Conservation (phyloP, 2,113 vertebrate genomes). For the Typhlomys cinereus region DNA sequence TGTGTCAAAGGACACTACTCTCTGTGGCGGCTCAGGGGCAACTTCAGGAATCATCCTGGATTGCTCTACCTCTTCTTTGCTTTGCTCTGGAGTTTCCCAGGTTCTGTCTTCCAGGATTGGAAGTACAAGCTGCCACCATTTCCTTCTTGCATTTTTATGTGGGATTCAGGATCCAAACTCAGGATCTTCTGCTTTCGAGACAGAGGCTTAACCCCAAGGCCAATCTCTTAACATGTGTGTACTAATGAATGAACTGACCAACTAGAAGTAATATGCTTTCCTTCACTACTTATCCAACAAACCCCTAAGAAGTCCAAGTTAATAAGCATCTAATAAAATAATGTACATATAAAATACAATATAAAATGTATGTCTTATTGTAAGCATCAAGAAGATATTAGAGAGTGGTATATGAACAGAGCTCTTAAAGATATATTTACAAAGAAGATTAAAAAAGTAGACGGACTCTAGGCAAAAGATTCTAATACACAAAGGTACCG, state of each 20-base stretch:
- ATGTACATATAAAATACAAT: constrained; percentile 7
- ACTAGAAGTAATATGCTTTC: background rate
- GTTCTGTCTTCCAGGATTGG: no score
- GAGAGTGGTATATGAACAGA: constrained; percentile 27
- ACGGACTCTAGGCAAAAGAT: background rate
- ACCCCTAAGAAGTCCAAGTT: background rate
- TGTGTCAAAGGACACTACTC: no score
- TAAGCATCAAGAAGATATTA: background rate
- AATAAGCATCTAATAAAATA: constrained; percentile 37
- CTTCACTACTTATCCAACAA: constrained; percentile 2
- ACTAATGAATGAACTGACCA: constrained; percentile 28
- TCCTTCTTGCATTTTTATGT: no score
- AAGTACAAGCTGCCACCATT: no score
- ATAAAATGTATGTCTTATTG: background rate
- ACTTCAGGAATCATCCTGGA: no score
- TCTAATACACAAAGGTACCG: background rate
- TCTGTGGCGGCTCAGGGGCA: no score
- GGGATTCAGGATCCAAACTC: no score
- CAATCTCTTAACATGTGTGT: no score
- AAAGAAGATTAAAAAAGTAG: background rate
- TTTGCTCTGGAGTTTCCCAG: no score
- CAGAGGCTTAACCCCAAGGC: no score
- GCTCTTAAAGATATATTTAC: constrained; percentile 24
- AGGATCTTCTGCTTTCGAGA: no score
- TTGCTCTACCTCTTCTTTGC: no score